Evolutionary conservation across 2,797 vertebrate genomes (phyloP).

Genomic region (Leucoraja ocellata): DNA sequence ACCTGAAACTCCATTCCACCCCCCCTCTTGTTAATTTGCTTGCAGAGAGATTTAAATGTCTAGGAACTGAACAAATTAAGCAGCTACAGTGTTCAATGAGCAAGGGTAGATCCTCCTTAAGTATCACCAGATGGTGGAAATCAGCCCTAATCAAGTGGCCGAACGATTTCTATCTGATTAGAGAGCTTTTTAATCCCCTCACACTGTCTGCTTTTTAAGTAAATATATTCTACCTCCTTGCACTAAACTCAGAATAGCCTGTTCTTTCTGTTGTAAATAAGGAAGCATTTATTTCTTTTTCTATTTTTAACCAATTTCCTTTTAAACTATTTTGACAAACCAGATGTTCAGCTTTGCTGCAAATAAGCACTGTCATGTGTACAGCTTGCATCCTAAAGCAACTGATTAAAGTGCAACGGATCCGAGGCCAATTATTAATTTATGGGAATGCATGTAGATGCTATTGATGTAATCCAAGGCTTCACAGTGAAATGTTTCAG

Average conservation of each 20-base stretch:
- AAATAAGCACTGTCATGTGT: not conserved
- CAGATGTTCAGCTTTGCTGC: constrained; percentile 17
- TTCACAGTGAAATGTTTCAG: not conserved
- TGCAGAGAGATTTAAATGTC: constrained; percentile 92
- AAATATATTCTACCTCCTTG: constrained; percentile 66
- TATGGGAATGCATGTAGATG: not conserved
- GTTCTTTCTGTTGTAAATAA: constrained; percentile 54
- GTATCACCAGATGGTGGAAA: constrained; percentile 91
- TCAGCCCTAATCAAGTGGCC: constrained; percentile 82
- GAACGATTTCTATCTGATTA: constrained; percentile 72
- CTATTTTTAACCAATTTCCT: constrained; percentile 15
- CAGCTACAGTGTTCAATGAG: constrained; percentile 70
- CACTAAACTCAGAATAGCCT: constrained; percentile 61
- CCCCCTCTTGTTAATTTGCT: constrained; percentile 88
- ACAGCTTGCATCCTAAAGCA: not conserved
- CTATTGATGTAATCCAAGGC: not conserved
- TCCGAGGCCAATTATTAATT: constrained; percentile 31
- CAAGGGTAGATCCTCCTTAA: constrained; percentile 81
- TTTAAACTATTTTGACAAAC: constrained; percentile 27
- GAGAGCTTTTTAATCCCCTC: constrained; percentile 72
- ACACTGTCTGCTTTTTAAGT: constrained; percentile 62
- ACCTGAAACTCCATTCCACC: constrained; percentile 92
- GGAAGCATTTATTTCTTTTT: constrained; percentile 45
- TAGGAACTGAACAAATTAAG: constrained; percentile 80
- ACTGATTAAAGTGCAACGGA: not conserved